A percentile compares a stretch with the other conserved stretches of the same genome.
These are phyloP conservation scores for Halichoerus grypus DNA, from an alignment of 2,113 vertebrate genomes.

Conservation along the genomic window DNA sequence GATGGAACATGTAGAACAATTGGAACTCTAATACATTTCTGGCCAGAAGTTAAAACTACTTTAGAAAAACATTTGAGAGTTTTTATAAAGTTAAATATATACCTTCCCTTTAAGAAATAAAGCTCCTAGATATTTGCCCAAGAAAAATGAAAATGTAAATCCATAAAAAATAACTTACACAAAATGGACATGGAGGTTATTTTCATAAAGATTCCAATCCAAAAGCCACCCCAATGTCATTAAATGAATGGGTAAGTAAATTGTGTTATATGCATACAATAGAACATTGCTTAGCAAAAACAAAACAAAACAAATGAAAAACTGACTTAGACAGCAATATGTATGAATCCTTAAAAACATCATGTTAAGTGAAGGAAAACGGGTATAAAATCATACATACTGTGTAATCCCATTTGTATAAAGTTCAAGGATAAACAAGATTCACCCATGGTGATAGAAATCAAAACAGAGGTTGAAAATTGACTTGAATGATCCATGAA, in stretches of 20 bases:
- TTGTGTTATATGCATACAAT: background rate
- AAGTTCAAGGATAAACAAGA: background rate
- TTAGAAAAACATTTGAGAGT: background rate
- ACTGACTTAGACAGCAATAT: background rate
- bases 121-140: background rate
- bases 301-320: background rate
- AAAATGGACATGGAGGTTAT: background rate
- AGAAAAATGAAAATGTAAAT: background rate
- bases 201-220: background rate
- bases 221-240: background rate
- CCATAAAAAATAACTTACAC: background rate
- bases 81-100: background rate
- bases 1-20: background rate
- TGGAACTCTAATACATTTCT: background rate
- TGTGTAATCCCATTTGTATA: background rate
- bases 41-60: background rate
- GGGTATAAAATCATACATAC: background rate
- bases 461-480: background rate
- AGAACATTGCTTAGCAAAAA: background rate
- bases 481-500: background rate
- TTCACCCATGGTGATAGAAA: background rate
- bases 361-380: background rate
- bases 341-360: background rate
- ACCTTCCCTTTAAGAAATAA: background rate
- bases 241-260: background rate